Evolutionary conservation across 2,888 invertebrate species (phyloP).

Genomic region (Tridacna gigas): DNA sequence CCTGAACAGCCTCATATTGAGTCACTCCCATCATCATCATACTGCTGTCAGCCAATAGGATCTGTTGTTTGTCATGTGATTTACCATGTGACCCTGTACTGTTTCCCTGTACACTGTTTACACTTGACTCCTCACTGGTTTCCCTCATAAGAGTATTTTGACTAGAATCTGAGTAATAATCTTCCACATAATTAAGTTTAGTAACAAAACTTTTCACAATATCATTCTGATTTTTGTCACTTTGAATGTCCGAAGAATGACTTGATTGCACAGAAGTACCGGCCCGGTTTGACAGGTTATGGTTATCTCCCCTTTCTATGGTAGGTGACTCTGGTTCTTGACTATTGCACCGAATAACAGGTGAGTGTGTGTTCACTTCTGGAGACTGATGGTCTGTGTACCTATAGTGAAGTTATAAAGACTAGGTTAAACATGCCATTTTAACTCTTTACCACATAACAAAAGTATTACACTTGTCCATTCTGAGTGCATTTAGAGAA

Average conservation of each 20-base stretch:
- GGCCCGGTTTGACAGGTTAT: conserved; percentile 1
- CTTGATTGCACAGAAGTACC: conserved; percentile 22
- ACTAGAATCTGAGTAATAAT: conserved; percentile 52
- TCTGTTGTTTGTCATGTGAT: conserved; percentile 41
- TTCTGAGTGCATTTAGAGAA: no score
- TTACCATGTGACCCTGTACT: conserved; percentile 8
- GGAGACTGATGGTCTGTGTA: conserved; percentile 50
- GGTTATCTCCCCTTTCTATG: conserved; percentile 62
- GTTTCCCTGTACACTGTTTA: background rate
- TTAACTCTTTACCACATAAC: no score
- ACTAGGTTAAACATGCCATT: no score
- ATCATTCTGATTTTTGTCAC: conserved; percentile 28
- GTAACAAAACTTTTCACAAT: conserved; percentile 27
- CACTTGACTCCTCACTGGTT: background rate
- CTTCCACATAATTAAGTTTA: conserved; percentile 52
- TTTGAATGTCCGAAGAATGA: conserved; percentile 16
- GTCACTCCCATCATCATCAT: conserved; percentile 63
- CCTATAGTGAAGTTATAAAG: conserved; percentile 10
- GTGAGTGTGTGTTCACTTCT: conserved; percentile 1
- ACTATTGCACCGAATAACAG: conserved; percentile 42
- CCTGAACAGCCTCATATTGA: conserved; percentile 74
- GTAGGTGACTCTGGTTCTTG: conserved; percentile 73
- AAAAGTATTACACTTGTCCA: no score
- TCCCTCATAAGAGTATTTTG: background rate
- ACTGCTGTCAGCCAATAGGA: conserved; percentile 50